A percentile compares a stretch with the other conserved stretches of the same genome.
These are phyloP conservation scores for Lepidochitona cinerea DNA, from an alignment of 2,888 invertebrate species.

Conservation along the genomic window DNA sequence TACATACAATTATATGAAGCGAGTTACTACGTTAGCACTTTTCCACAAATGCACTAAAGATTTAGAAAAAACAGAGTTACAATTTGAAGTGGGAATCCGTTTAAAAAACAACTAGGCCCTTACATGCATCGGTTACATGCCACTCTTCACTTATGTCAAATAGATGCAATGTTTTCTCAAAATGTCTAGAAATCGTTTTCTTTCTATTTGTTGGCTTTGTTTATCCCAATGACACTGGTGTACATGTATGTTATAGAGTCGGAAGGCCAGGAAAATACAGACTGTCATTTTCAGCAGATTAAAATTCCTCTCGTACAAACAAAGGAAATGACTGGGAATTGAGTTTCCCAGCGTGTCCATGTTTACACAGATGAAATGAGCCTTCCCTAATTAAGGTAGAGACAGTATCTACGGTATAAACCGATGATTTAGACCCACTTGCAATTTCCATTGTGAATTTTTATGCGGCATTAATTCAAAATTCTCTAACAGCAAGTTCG, in stretches of 20 bases:
- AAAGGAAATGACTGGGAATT: neutral
- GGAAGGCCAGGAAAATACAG: neutral
- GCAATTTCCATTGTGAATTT: slow-evolving; percentile 5
- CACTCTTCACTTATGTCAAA: no score
- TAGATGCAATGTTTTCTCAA: neutral
- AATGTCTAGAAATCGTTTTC: neutral
- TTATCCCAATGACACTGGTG: neutral
- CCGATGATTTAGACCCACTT: neutral
- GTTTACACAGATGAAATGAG: neutral
- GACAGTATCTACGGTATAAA: neutral
- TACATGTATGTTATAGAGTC: neutral
- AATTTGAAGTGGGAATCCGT: no score
- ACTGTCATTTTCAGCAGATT: neutral
- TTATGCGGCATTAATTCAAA: slow-evolving; percentile 1
- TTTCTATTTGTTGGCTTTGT: neutral
- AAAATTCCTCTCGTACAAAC: neutral
- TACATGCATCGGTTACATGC: no score
- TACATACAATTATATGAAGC: no score
- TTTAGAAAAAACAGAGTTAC: no score
- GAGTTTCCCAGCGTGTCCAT: neutral
- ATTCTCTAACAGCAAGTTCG: neutral
- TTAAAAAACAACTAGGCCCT: no score
- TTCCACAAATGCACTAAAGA: no score
- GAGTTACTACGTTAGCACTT: no score
- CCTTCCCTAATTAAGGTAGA: neutral